Evolutionary conservation across 2,888 invertebrate species (phyloP), one percentile per base, ranked within the genome.

Genomic region (Scrobipalpa atriplicella): DNA sequence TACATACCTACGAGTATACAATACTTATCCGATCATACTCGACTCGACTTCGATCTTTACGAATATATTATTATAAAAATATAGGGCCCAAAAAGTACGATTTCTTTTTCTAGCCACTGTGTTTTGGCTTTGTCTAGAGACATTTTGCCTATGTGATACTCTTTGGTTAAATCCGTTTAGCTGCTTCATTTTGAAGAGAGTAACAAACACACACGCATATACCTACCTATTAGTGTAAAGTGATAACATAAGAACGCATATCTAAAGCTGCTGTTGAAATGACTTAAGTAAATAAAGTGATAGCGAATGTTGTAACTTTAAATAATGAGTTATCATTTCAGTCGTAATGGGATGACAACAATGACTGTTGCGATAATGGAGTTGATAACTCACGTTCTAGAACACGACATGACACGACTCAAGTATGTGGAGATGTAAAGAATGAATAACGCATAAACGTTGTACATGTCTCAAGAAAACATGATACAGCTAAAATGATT

Each of bases 371-470:
- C 29, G 51, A 63, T 21, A 21, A 21, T 13, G 21, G 13, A 5
- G 21, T 29, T 56, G 54, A 56, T 52, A 56, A 21, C 21, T 56
- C 21, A 56, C 54, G 54, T 52, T 52, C 54, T 56, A 56, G 54
- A 56, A 56, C 47, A 16, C 47, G 47, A 56, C 7, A 21, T 21
- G 21, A 29, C 21, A 21, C 19, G 29, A 29, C 29, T 29, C 29
- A 29, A 29, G 29, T 29, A 29, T 2, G 47, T 47, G n/a, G 16
- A n/a, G 1, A 16, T n/a, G 47, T 16, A n/a, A 47, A 47, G 47
- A 47, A n/a, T 47, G n/a, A 16, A n/a, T 16, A 47, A n/a, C n/a
- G n/a, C 47, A 47, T 5, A 29, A 29, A 29, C 29, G 29, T 3
- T 29, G 29, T 29, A 29, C 29, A 29, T 29, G 2, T 47, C 16